Percentiles rank a stretch among this genome's conserved stretches.
These are phyloP conservation scores for Bos taurus DNA, from an alignment of 2,113 vertebrate genomes.

Conservation along the genomic window ARS-UCD2.0 NC_037334.1:37037501-37038000, in stretches of 20 bases:
- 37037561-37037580: neutral
- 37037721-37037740: neutral
- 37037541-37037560: neutral
- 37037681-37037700: neutral
- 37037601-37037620: neutral
- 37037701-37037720: neutral
- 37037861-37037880: neutral
- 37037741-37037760: neutral
- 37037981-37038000: neutral
- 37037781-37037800: neutral
- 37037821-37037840: neutral
- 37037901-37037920: neutral
- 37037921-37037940: neutral
- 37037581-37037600: neutral
- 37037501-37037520: neutral
- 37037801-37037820: neutral
- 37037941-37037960: neutral
- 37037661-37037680: neutral
- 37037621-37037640: neutral
- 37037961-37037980: neutral
- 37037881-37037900: neutral
- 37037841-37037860: neutral
- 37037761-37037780: neutral
- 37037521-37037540: neutral
- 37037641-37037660: neutral